Percentiles rank a stretch among this genome's conserved stretches.
phyloP scores from a whole-genome alignment of 2,797 vertebrate genomes.

The Lates japonicus region DNA sequence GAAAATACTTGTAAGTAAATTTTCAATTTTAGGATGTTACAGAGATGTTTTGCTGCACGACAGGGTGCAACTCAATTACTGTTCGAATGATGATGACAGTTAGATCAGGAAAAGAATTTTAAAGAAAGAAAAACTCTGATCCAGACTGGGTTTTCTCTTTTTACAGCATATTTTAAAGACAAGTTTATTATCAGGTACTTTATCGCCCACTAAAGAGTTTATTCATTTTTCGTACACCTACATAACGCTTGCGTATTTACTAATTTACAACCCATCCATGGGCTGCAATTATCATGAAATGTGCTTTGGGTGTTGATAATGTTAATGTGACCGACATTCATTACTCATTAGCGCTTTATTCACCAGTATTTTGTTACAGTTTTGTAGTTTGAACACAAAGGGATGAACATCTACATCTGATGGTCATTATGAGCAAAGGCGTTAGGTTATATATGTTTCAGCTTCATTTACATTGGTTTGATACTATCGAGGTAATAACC shows the following conservation, averaged over 20 bases:
- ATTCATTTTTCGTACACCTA: background rate
- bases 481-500: background rate
- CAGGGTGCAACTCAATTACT: background rate
- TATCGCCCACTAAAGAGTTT: background rate
- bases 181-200: background rate
- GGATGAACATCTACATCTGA: constrained; percentile 3
- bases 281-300: background rate
- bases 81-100: background rate
- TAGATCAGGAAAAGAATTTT: too few relatives aligned
- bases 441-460: background rate
- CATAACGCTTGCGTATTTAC: background rate
- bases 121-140: background rate
- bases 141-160: background rate
- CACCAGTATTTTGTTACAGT: too few relatives aligned
- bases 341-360: too few relatives aligned
- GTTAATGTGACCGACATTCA: background rate
- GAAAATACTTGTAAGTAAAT: background rate
- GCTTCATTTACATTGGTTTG: background rate
- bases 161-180: too few relatives aligned
- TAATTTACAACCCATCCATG: too few relatives aligned
- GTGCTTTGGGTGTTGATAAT: background rate
- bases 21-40: background rate
- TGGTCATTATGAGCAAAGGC: background rate
- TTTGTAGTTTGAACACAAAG: too few relatives aligned
- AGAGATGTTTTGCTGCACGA: background rate